Evolutionary conservation across 2,888 invertebrate genomes (phyloP), one percentile per base, ranked within the genome.

Genomic region (Drosophila nigricruria): DNA sequence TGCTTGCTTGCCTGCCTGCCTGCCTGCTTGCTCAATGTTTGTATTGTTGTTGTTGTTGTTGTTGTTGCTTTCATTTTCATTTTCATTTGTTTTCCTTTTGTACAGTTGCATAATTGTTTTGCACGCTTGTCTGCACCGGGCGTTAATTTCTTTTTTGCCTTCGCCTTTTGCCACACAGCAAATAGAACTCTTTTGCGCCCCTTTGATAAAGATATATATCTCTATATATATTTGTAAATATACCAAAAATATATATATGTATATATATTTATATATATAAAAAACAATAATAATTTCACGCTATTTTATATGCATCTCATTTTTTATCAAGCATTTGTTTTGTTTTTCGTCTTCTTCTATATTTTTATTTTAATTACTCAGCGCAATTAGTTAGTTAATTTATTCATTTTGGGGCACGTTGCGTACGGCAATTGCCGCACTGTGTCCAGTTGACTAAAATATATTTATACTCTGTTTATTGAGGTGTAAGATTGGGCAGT

Each of bases 261-360:
- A 16, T 36, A 2, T 16, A n/a, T 16, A 36, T 6, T 6, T 36
- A 16, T 34, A 14, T 34, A 34, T 42, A 40, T 18, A 3, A 12
- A 30, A 20, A n/a, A 38, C 16, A 47, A 58, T 56, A 53, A 58
- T 43, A 53, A 65, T 58, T 73, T 64, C 63, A 68, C 56, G 80
- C 77, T 64, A 47, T 73, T 81, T 77, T 64, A 20, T 76, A 71
- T 73, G 34, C 42, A 57, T 42, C 49, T 18, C 18, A 40, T 25
- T 58, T 25, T n/a, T 23, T 49, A 20, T 23, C 0, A 60, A 23
- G 14, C 14, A 40, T 56, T 42, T 61, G 47, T 6, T 32, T 49
- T 18, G 18, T 12, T 52, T 6, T 32, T 49, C 30, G 18, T 12
- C 27, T 12, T 32, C 47, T 56, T 27, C 40, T 25, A 45, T 5